A percentile compares a stretch with the other conserved stretches of the same genome.
Evolutionary conservation across 2,888 invertebrate species (phyloP).

Genomic region (Cephus nigrinus): DNA sequence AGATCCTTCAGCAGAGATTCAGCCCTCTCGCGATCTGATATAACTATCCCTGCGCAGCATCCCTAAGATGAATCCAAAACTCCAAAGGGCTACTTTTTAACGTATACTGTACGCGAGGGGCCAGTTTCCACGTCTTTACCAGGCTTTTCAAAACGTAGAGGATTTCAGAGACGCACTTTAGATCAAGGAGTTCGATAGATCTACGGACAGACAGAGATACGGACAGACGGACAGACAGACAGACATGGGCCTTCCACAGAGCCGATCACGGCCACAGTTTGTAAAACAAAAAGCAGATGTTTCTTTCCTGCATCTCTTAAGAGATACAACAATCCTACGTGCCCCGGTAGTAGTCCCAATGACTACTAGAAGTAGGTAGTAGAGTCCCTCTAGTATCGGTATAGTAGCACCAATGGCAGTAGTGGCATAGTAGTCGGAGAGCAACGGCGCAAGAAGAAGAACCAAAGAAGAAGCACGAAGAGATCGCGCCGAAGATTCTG

Average conservation of each 20-base stretch:
- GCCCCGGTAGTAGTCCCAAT: neutral
- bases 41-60: neutral
- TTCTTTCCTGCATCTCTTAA: conserved; percentile 3
- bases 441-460: neutral
- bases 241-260: conserved; percentile 11
- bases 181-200: conserved; percentile 50
- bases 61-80: neutral
- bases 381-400: neutral
- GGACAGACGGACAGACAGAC: conserved; percentile 16
- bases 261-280: conserved; percentile 23
- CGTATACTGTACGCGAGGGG: neutral
- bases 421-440: neutral
- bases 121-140: conserved; percentile 22
- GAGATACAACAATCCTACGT: neutral
- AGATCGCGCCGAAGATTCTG: conserved; percentile 53
- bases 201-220: conserved; percentile 18
- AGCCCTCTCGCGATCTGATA: conserved; percentile 4
- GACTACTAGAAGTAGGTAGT: neutral
- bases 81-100: neutral
- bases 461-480: conserved; percentile 20
- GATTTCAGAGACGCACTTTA: conserved; percentile 43
- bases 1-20: neutral
- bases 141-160: conserved; percentile 10
- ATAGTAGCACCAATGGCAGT: neutral
- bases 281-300: conserved; percentile 32